A percentile compares a stretch with the other conserved stretches of the same genome.
These are phyloP conservation scores for Catajapyx aquilonaris DNA, from an alignment of 1,140 invertebrate species.

Conservation along the genomic window DNA sequence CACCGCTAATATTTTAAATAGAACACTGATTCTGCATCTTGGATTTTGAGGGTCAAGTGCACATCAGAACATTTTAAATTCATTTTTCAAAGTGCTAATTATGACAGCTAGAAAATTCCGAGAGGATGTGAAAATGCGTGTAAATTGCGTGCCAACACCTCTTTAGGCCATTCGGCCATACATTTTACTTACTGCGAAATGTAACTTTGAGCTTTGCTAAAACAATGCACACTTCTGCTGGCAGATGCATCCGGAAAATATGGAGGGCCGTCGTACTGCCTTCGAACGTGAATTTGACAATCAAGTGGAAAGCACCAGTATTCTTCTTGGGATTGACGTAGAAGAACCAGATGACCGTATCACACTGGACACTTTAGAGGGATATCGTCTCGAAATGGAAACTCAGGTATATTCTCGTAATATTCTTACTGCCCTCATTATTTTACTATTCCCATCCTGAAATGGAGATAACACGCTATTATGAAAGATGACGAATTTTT, in stretches of 20 bases:
- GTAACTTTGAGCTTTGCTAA: slow-evolving; percentile 3
- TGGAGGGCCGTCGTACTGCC: slow-evolving; percentile 11
- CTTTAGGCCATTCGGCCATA: no score
- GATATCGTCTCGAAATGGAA: slow-evolving; percentile 14
- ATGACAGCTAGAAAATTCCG: no score
- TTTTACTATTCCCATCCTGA: background rate
- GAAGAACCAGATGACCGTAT: slow-evolving; percentile 13
- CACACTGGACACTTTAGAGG: slow-evolving; percentile 13
- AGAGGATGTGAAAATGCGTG: no score
- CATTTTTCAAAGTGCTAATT: no score
- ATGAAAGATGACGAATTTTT: background rate
- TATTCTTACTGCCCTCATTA: background rate
- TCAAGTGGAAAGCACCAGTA: slow-evolving; percentile 13
- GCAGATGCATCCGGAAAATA: slow-evolving; percentile 12
- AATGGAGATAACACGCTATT: background rate
- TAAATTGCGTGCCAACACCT: no score
- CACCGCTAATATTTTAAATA: no score
- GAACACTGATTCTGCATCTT: no score
- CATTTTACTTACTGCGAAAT: slow-evolving; percentile 12
- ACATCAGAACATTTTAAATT: no score
- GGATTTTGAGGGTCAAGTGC: no score
- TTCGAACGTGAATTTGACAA: slow-evolving; percentile 14
- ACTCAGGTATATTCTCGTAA: slow-evolving; percentile 7
- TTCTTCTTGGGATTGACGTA: slow-evolving; percentile 10
- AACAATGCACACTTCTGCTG: background rate